Evolutionary conservation across 2,888 invertebrate genomes (phyloP).

Genomic region (Phyllotreta striolata): DNA sequence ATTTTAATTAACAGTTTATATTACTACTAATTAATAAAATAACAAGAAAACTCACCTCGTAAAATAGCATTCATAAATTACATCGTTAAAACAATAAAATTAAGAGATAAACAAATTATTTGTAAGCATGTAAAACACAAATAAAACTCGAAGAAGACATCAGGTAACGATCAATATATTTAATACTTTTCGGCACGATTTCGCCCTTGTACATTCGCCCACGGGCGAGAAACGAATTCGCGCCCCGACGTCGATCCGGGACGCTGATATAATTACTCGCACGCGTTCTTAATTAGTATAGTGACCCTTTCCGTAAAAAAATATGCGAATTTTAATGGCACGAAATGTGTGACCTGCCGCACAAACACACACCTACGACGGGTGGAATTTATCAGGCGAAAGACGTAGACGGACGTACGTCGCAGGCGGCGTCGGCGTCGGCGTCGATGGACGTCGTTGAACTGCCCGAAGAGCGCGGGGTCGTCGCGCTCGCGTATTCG

Average conservation of each 20-base stretch:
- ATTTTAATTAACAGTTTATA: no score
- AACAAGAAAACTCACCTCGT: no score
- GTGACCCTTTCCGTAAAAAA: conserved; percentile 9
- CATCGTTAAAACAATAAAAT: no score
- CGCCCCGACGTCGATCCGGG: conserved; percentile 6
- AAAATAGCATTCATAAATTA: no score
- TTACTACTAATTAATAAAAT: no score
- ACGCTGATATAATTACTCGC: conserved; percentile 21
- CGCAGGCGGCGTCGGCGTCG: conserved; percentile 12
- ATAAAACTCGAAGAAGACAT: no score
- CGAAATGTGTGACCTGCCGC: conserved; percentile 18
- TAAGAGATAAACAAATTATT: no score
- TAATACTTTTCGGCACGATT: conserved; percentile 8
- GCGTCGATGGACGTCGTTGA: conserved; percentile 10
- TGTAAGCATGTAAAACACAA: no score
- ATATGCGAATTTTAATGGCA: conserved; percentile 17
- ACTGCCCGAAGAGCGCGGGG: conserved; percentile 4
- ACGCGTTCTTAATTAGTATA: conserved; percentile 14
- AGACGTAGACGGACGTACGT: conserved; percentile 10
- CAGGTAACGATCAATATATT: neutral
- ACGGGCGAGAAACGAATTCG: neutral
- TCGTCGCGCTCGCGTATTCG: neutral
- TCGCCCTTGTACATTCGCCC: neutral
- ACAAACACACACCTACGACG: conserved; percentile 4
- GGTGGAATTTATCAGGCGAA: neutral